Evolutionary conservation across 92 coral and sea anemone species (phyloP).

Genomic region (Palythoa heliodiscus): DNA sequence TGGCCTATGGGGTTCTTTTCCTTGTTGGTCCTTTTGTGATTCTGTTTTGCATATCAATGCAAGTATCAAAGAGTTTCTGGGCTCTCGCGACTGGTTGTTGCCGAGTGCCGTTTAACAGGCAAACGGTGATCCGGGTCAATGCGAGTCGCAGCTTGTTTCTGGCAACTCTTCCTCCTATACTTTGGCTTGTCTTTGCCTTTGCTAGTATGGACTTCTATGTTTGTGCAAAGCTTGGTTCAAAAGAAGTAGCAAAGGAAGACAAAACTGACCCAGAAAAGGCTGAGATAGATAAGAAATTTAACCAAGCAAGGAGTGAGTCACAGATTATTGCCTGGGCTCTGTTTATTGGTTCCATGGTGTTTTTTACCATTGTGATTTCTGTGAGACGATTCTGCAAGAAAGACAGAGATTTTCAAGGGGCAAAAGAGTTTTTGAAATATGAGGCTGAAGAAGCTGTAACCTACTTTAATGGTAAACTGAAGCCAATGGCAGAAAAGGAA

Average conservation of each 20-base stretch:
- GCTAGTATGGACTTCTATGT: slow-evolving; percentile 68
- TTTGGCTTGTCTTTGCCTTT: slow-evolving; percentile 76
- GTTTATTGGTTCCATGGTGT: slow-evolving; percentile 48
- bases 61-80: slow-evolving; percentile 73
- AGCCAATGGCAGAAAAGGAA: slow-evolving; percentile 64
- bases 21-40: slow-evolving; percentile 68
- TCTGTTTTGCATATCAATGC: slow-evolving; percentile 70
- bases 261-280: slow-evolving; percentile 50
- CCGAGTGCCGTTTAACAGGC: slow-evolving; percentile 45
- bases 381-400: slow-evolving; percentile 57
- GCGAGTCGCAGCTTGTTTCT: slow-evolving; percentile 60
- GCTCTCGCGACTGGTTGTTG: slow-evolving; percentile 62
- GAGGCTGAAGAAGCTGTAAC: slow-evolving; percentile 73
- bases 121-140: slow-evolving; percentile 58
- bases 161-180: slow-evolving; percentile 65
- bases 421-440: slow-evolving; percentile 48
- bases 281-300: slow-evolving; percentile 39
- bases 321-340: slow-evolving; percentile 75
- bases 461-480: slow-evolving; percentile 63
- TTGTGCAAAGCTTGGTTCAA: slow-evolving; percentile 73
- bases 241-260: slow-evolving; percentile 48
- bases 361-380: slow-evolving; percentile 64
- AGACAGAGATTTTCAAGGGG: slow-evolving; percentile 49
- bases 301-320: slow-evolving; percentile 56
- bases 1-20: slow-evolving; percentile 60